phyloP scores from a whole-genome alignment of 2,888 invertebrate genomes.

The Mesopsocus fuscifrons region DNA sequence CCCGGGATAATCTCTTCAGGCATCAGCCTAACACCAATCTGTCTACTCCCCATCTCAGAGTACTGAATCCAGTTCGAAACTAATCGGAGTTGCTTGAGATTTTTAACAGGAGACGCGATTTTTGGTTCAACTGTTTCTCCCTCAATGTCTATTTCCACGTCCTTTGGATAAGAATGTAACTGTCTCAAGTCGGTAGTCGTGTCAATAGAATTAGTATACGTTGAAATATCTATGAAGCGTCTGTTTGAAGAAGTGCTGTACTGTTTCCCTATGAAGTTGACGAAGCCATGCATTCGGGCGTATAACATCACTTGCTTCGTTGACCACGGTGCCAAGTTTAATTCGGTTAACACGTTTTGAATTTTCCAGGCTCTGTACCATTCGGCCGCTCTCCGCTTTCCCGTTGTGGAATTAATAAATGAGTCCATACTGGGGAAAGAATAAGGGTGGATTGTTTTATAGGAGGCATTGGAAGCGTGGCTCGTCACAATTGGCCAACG shows the following conservation, averaged over 20 bases:
- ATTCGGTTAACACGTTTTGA: background rate
- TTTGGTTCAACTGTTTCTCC: background rate
- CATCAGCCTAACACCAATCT: constrained; percentile 3
- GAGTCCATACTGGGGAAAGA: background rate
- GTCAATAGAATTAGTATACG: background rate
- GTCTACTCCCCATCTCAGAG: background rate
- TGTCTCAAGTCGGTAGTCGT: background rate
- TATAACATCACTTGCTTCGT: constrained; percentile 6
- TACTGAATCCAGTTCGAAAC: background rate
- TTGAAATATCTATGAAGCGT: background rate
- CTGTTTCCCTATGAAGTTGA: background rate
- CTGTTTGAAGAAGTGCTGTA: background rate
- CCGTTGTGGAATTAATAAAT: background rate
- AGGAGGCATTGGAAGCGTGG: background rate
- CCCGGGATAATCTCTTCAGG: constrained; percentile 12
- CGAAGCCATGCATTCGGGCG: background rate
- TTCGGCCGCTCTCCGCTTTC: constrained; percentile 1
- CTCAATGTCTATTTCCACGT: background rate
- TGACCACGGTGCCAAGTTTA: background rate
- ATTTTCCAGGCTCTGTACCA: background rate
- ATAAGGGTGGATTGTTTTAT: constrained; percentile 6
- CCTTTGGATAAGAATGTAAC: background rate
- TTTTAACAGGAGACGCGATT: background rate
- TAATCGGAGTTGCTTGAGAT: background rate
- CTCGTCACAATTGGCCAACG: constrained; percentile 2